Evolutionary conservation across 2,113 vertebrate genomes (phyloP).

Genomic region (Pantherophis guttatus): DNA sequence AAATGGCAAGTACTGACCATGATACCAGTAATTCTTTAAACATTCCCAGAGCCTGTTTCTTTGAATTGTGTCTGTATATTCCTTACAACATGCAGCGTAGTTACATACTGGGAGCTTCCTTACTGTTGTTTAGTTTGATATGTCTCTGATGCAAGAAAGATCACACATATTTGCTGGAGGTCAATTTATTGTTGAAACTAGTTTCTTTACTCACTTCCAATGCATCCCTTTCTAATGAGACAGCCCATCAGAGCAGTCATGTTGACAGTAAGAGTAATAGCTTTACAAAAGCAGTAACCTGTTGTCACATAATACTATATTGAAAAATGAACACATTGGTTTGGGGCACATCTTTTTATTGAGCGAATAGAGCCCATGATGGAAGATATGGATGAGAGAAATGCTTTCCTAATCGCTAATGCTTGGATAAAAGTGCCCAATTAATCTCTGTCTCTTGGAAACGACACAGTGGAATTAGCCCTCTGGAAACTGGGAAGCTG

Average conservation of each 20-base stretch:
- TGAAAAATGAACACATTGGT: slow-evolving; percentile 71
- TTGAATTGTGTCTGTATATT: slow-evolving; percentile 16
- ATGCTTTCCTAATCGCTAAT: slow-evolving; percentile 68
- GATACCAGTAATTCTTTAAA: slow-evolving; percentile 30
- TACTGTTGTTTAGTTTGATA: slow-evolving; percentile 31
- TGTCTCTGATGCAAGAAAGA: neutral
- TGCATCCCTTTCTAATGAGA: slow-evolving; percentile 73
- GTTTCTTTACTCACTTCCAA: slow-evolving; percentile 60
- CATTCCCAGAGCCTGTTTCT: neutral
- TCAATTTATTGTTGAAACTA: slow-evolving; percentile 41
- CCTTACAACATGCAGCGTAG: neutral
- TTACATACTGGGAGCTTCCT: slow-evolving; percentile 20
- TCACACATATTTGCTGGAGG: slow-evolving; percentile 1
- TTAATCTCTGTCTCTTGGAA: slow-evolving; percentile 74
- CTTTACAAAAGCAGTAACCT: slow-evolving; percentile 71
- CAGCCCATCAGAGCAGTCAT: slow-evolving; percentile 62
- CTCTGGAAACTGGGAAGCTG: slow-evolving; percentile 57
- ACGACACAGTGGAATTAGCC: slow-evolving; percentile 63
- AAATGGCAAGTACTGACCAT: neutral
- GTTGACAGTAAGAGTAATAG: slow-evolving; percentile 79
- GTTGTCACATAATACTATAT: slow-evolving; percentile 60
- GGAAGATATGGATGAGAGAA: slow-evolving; percentile 69
- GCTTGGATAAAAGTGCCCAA: slow-evolving; percentile 70
- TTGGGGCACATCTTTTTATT: slow-evolving; percentile 72
- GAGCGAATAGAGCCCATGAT: slow-evolving; percentile 61